Percentiles rank a stretch among this genome's conserved stretches.
phyloP scores from a whole-genome alignment of 2,888 invertebrate genomes.

The Xylota segnis region DNA sequence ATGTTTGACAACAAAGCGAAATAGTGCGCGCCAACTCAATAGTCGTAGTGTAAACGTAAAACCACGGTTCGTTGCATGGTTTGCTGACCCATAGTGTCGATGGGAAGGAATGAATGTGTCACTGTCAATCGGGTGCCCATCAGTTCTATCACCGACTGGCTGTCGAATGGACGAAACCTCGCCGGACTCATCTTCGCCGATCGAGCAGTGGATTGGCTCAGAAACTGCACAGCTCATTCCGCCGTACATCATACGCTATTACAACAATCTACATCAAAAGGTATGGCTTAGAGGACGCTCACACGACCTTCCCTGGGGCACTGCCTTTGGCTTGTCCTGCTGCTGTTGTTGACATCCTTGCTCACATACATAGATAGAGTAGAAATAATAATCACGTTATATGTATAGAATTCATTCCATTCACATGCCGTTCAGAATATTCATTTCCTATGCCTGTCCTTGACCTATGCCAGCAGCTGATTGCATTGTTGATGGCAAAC shows the following conservation, averaged over 20 bases:
- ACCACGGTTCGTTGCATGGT: conserved; percentile 37
- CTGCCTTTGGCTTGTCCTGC: conserved; percentile 41
- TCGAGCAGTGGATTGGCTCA: conserved; percentile 87
- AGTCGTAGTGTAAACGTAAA: conserved; percentile 2
- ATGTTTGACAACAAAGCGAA: conserved; percentile 37
- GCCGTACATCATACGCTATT: conserved; percentile 88
- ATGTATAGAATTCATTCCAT: conserved; percentile 62
- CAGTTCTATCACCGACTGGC: conserved; percentile 9
- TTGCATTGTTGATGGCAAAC: conserved; percentile 71
- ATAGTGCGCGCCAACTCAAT: conserved; percentile 45
- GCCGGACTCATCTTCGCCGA: conserved; percentile 76
- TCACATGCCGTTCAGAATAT: conserved; percentile 71
- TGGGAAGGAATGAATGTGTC: conserved; percentile 54
- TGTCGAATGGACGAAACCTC: conserved; percentile 78
- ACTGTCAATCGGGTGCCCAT: conserved; percentile 45
- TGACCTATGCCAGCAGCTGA: conserved; percentile 75
- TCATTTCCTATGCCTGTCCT: conserved; percentile 76
- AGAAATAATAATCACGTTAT: conserved; percentile 62
- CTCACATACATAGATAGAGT: conserved; percentile 7
- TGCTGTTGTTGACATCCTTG: conserved; percentile 60
- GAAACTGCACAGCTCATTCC: conserved; percentile 88
- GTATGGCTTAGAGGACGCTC: conserved; percentile 78
- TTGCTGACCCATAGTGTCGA: conserved; percentile 43
- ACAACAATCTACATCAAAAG: conserved; percentile 85
- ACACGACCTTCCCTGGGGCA: conserved; percentile 43